Evolutionary conservation across 2,113 vertebrate species (phyloP), one percentile per base, ranked within the genome.

Genomic region (Melospiza melodia): DNA sequence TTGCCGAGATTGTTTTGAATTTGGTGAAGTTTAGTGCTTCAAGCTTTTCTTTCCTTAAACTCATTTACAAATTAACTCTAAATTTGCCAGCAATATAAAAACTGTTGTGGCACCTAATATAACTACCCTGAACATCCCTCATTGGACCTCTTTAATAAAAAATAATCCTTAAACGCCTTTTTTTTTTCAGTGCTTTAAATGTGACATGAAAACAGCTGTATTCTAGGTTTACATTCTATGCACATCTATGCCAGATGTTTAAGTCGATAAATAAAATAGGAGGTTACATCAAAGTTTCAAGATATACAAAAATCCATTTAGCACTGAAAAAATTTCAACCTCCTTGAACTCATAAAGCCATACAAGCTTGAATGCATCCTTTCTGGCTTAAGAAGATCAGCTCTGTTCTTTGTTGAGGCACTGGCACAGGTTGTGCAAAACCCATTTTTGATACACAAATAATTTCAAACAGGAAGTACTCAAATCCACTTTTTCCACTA

Each of bases 341-440:
- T 94, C 96, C 92, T 97, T 87, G 96, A 97, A 97, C 94, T 83
- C 94, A 96, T 96, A 97, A 94, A 97, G 97, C 97, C 95, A 97
- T 97, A 96, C 82, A 94, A 97, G 94, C 85, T 89, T 95, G 96
- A 91, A 93, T 94, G 87, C 87, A 96, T 97, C 96, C 89, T 97
- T 98, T 97, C 95, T 96, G 94, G 93, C 96, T 96, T 97, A 81
- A 88, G 93, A 93, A 97, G 94, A 92, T 98, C 97, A 98, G 95
- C 93, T 97, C 95, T 97, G 91, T 96, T 97, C 94, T 97, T 97
- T 95, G 94, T 95, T 97, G 96, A 98, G 97, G 97, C 97, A 97
- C 97, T 96, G 97, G 95, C 96, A 98, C 97, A 97, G 91, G 90
- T 97, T 97, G 97, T 95, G 97, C 94, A 97, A 98, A 98, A 98